Evolutionary conservation across 1,140 invertebrate genomes (phyloP).

Genomic region (Callitettix versicolor): DNA sequence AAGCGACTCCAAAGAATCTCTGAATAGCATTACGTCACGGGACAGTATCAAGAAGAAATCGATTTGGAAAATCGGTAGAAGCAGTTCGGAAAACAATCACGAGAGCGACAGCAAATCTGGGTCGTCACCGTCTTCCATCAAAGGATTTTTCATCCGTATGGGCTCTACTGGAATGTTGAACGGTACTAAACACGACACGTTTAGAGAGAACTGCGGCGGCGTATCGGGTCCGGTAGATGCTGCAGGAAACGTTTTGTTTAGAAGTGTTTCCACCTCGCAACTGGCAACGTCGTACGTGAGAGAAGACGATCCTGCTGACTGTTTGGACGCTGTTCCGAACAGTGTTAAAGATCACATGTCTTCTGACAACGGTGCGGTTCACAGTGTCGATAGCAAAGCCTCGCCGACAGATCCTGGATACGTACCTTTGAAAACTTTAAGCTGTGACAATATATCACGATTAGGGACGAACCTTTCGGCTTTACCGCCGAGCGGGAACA

Average conservation of each 20-base stretch:
- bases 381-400: conserved; percentile 28
- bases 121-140: conserved; percentile 46
- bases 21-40: conserved; percentile 26
- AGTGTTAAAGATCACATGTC: too few species aligned
- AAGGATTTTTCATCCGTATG: conserved; percentile 61
- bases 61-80: conserved; percentile 19
- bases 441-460: conserved; percentile 49
- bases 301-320: conserved; percentile 66
- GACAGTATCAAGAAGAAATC: conserved; percentile 20
- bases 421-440: conserved; percentile 45
- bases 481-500: conserved; percentile 23
- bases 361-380: too few species aligned
- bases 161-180: conserved; percentile 65
- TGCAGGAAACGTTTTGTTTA: conserved; percentile 44
- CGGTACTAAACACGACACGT: conserved; percentile 36
- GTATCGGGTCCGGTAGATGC: conserved; percentile 30
- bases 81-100: conserved; percentile 30
- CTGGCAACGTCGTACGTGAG: conserved; percentile 58
- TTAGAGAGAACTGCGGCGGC: background rate
- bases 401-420: conserved; percentile 29
- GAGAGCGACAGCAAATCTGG: conserved; percentile 37
- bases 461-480: conserved; percentile 31
- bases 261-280: conserved; percentile 65
- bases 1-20: conserved; percentile 46
- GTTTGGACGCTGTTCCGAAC: conserved; percentile 43